Evolutionary conservation across 2,113 vertebrate species (phyloP).

Genomic region (Gallinago undulata): DNA sequence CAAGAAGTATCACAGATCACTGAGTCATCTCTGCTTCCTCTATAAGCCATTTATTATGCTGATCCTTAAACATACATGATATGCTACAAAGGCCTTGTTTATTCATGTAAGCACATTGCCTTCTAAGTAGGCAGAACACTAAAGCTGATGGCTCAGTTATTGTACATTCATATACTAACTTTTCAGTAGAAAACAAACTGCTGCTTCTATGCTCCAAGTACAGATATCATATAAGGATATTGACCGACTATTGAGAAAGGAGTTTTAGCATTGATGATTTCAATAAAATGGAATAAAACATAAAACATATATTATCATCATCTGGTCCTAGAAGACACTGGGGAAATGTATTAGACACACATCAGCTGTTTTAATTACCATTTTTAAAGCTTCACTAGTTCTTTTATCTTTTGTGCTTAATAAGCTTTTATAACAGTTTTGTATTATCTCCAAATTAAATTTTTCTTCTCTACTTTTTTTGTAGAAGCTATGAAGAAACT

Average conservation of each 20-base stretch:
- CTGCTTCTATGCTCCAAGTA: not conserved
- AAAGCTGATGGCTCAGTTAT: not conserved
- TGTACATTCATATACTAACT: not conserved
- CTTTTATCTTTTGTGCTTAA: constrained; percentile 62
- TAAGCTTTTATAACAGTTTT: constrained; percentile 46
- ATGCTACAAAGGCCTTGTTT: not conserved
- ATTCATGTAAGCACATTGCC: not conserved
- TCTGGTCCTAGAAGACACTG: constrained; percentile 41
- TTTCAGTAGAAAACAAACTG: not conserved
- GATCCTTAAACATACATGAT: not conserved
- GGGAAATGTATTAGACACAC: constrained; percentile 63
- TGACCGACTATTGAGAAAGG: not conserved
- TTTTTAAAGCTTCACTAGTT: constrained; percentile 60
- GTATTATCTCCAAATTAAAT: constrained; percentile 45
- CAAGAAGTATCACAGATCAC: not conserved
- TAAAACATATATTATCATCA: constrained; percentile 21
- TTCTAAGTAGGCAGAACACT: not conserved
- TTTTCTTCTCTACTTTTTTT: not conserved
- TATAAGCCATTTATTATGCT: not conserved
- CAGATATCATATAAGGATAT: not conserved
- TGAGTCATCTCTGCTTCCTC: not conserved
- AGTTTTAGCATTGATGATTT: constrained; percentile 5
- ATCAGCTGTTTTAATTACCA: constrained; percentile 65
- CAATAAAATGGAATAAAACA: not conserved
- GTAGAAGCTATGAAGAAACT: not conserved